Base-by-base conservation (phyloP, 2,888 invertebrate species). In the Heliothis peltigera region DNA sequence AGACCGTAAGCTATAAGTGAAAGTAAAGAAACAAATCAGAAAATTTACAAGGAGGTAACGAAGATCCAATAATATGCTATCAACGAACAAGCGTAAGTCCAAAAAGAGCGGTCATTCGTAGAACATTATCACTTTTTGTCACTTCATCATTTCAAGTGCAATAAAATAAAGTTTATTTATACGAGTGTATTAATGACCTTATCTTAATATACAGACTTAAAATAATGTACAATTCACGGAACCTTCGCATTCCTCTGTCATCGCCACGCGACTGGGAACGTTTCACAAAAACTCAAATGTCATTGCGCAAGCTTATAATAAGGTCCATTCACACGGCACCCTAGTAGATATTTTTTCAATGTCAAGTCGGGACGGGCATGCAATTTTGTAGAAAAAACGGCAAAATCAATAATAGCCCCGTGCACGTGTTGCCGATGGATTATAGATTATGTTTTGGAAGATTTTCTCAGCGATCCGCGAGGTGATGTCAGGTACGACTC, bases 371-470 rank as follows among this genome's bases (percentile, higher is more conserved):
- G 89, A 88, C 91, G 82, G 88, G 85, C 92, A 89, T 93, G 94
- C 95, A 94, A 94, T 94, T 93, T 92, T 88, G 87, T 89, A 90
- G 88, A 94, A 94, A 95, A 95, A 94, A 94, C 92, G 87, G 89
- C 92, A 92, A 94, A 94, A 94, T 95, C 95, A 95, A 95, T 95
- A 94, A 94, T 94, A 88, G 94, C 87, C 78, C 77, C 83, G 90
- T 95, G 95, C 95, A 95, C 95, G 95, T 95, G 95, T 95, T 93
- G 91, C 79, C 91, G 90, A 89, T 88, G 94, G 94, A 95, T 94
- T 94, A 94, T 92, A 93, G 94, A 94, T 94, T 92, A 91, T 89
- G 89, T 91, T 92, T 92, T 89, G 78, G 90, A 90, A 88, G 92
- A 92, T 93, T 82, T 93, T 94, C 95, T 93, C 93, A 94, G 89